Evolutionary conservation across 2,113 vertebrate species (phyloP).

Genomic region (Gyps fulvus): DNA sequence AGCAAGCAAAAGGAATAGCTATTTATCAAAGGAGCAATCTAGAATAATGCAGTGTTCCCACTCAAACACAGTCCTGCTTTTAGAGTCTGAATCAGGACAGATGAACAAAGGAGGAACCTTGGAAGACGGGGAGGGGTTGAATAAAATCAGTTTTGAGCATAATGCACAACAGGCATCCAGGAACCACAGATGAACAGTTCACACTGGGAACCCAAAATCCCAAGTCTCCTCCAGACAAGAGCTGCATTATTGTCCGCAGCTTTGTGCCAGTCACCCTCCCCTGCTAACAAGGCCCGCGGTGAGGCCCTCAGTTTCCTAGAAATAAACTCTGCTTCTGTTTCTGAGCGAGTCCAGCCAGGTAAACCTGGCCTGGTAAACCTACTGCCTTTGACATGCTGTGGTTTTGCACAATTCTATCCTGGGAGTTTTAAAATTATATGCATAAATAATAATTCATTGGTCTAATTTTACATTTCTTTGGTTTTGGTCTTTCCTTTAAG

Average conservation of each 20-base stretch:
- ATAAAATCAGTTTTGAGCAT: background rate
- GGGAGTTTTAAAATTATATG: background rate
- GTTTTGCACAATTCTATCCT: background rate
- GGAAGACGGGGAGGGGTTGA: background rate
- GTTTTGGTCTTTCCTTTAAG: background rate
- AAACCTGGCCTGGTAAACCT: background rate
- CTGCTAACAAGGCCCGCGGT: fast-evolving
- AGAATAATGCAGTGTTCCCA: background rate
- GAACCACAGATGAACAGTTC: background rate
- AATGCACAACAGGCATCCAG: background rate
- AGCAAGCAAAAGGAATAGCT: background rate
- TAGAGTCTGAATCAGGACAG: background rate
- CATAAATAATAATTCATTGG: background rate
- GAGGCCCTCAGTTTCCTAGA: background rate
- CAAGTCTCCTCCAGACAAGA: background rate
- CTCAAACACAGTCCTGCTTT: background rate
- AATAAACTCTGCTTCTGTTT: background rate
- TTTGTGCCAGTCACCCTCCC: background rate
- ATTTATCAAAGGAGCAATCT: background rate
- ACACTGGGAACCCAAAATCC: background rate
- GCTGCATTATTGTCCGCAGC: too few species aligned
- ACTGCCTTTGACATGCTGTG: fast-evolving
- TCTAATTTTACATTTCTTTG: background rate
- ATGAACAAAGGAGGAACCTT: background rate
- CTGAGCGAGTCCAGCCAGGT: background rate